phyloP scores from a whole-genome alignment of 2,888 invertebrate genomes.

The Drosophila suboccidentalis region DNA sequence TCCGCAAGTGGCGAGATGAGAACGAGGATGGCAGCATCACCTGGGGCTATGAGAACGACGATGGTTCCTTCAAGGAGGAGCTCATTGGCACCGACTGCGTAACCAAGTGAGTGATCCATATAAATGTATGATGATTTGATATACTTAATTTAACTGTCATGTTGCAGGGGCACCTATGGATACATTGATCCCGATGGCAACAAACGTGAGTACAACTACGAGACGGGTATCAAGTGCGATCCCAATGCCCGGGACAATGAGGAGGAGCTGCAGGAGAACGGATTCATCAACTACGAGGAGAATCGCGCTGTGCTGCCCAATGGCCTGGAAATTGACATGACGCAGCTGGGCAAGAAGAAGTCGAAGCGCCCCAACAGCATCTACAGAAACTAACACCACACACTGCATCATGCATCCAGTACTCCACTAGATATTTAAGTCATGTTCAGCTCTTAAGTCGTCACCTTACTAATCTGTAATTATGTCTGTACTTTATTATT shows the following conservation, averaged over 20 bases:
- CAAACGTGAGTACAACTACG: constrained; percentile 93
- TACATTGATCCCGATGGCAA: constrained; percentile 94
- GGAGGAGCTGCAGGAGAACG: constrained; percentile 87
- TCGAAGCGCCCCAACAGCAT: constrained; percentile 88
- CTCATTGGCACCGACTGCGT: constrained; percentile 92
- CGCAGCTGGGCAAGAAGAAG: constrained; percentile 89
- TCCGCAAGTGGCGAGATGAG: constrained; percentile 91
- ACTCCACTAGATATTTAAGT: constrained; percentile 59
- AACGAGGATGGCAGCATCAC: constrained; percentile 91
- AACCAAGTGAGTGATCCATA: constrained; percentile 86
- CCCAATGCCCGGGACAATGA: constrained; percentile 86
- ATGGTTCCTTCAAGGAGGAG: constrained; percentile 95
- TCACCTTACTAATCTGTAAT: constrained; percentile 69
- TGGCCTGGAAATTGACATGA: constrained; percentile 90
- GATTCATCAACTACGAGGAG: constrained; percentile 91
- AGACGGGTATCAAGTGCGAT: constrained; percentile 90
- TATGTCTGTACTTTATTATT: constrained; percentile 69
- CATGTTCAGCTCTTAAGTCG: constrained; percentile 62
- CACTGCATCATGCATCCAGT: constrained; percentile 13
- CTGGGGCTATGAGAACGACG: constrained; percentile 96
- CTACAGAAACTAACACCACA: constrained; percentile 79
- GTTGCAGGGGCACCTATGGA: constrained; percentile 90
- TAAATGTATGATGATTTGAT: background rate
- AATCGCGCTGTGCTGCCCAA: constrained; percentile 91
- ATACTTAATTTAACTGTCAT: background rate